Evolutionary conservation across 2,113 vertebrate genomes (phyloP), one percentile per base, ranked within the genome.

Genomic region (Erpornis zantholeuca): DNA sequence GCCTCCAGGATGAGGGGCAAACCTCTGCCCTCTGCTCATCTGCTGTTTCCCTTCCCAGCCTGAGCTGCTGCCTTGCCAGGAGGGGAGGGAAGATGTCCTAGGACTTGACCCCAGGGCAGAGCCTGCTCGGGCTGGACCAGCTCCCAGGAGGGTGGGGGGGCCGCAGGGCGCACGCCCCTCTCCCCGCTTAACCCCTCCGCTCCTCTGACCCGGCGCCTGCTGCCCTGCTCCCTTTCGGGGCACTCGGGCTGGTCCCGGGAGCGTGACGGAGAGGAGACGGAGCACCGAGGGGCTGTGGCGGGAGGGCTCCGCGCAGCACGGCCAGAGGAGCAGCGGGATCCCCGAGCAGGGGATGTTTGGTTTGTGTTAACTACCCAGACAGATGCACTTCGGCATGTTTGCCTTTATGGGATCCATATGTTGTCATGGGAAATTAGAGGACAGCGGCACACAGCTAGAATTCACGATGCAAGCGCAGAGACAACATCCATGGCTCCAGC

Each of bases 361-460:
- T 97, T 97, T 94, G 96, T 96, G 97, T 98, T 97, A 98, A 97
- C 97, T 96, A 96, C 96, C 91, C 97, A 98, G 97, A 97, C 97
- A 97, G 97, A 98, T 97, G 98, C 98, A 96, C 97, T 97, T 90
- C 95, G 54, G 97, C 97, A 96, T 97, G 97, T 98, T 97, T 97
- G 97, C 97, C 80, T 97, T 98, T 98, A 98, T 97, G 96, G 97
- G 89, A 97, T 98, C 98, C 98, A 97, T 98, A 97, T 97, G 96
- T 97, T 97, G 97, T 96, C 97, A 93, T 97, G 97, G 97, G 97
- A 97, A 97, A 97, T 97, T 96, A 97, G 96, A 97, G 93, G 96
- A 97, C 95, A 93, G 97, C 94, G 95, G 93, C 96, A 84, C 96
- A 86, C 88, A 89, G 88, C 93, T 90, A 82, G 95, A 96, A 76